Evolutionary conservation across 1,140 invertebrate genomes (phyloP), one percentile per base, ranked within the genome.

Genomic region (Rhizoglyphus robini): DNA sequence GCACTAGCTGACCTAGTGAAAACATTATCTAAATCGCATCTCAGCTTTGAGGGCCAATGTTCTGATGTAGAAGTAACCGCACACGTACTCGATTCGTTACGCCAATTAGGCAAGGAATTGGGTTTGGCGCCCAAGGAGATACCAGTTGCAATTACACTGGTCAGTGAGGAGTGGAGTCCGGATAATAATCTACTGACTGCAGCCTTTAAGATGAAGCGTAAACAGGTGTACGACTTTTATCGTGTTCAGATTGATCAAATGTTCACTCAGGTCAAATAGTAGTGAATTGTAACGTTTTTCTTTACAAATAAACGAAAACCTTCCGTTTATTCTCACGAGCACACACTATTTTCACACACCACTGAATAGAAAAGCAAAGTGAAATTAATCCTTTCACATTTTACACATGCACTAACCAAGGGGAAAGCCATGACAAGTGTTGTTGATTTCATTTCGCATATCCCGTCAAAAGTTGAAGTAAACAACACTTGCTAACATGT

Each of bases 1-100:
- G 48, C 65, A 68, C 76, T 92, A 4, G 79, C 82, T 61, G 83
- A 83, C 63, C 76, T 91, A 41, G 87, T 86, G 0, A 84, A 83
- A 23, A 84, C 67, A 31, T 1, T 38, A 63, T 4, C 73, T 78
- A n/a, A 4, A 46, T 59, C 15, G 3, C 15, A 3, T 27, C 0
- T 3, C 27, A 49, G 66, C 80, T 30, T 83, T 88, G 54, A 46
- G 67, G 80, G 86, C 61, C 79, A 95, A 15, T 95, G 90, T 75
- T 74, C 79, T 20, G 81, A 84, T 74, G 71, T 79, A 1, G 73
- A 78, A 18, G 75, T 94, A 0, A 46, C 29, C 36, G 25, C 23
- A 18, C 20, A 5, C 30, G 41, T 65, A 4, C 25, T 51, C n/a
- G 25, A 63, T 25, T 20, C 13, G 15, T 65, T 8, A 34, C 11